phyloP scores from a whole-genome alignment of 2,888 invertebrate genomes.

The Sphecodes monilicornis region DNA sequence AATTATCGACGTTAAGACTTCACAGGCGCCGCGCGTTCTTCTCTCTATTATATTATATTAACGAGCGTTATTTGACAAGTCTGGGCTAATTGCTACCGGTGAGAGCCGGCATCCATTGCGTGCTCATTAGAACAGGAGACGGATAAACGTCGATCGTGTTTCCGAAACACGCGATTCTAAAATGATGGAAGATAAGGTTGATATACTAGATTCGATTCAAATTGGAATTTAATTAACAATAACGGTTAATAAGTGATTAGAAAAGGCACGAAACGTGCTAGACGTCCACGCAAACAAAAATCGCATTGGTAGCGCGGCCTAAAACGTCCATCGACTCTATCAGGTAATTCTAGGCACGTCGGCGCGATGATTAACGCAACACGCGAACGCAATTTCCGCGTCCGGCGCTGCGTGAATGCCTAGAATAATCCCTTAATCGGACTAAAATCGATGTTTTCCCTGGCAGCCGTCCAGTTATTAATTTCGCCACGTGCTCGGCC shows the following conservation, averaged over 20 bases:
- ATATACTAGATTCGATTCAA: background rate
- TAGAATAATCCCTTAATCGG: conserved; percentile 39
- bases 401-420: conserved; percentile 7
- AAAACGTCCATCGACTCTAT: conserved; percentile 35
- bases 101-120: background rate
- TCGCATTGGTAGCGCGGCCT: background rate
- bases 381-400: conserved; percentile 39
- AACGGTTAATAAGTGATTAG: background rate
- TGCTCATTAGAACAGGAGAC: background rate
- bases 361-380: conserved; percentile 50
- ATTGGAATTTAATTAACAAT: background rate
- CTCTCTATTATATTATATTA: background rate
- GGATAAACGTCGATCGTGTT: conserved; percentile 3
- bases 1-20: background rate
- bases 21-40: background rate
- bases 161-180: conserved; percentile 14
- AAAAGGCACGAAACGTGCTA: background rate
- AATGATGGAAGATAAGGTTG: background rate
- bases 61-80: background rate
- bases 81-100: background rate
- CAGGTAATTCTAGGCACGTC: conserved; percentile 31
- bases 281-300: background rate
- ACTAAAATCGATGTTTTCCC: conserved; percentile 37
- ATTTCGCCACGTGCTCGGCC: conserved; percentile 18
- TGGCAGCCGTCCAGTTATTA: conserved; percentile 21